Evolutionary conservation across 2,888 invertebrate species (phyloP), one percentile per base, ranked within the genome.

Genomic region (Drosophila kambysellisi): DNA sequence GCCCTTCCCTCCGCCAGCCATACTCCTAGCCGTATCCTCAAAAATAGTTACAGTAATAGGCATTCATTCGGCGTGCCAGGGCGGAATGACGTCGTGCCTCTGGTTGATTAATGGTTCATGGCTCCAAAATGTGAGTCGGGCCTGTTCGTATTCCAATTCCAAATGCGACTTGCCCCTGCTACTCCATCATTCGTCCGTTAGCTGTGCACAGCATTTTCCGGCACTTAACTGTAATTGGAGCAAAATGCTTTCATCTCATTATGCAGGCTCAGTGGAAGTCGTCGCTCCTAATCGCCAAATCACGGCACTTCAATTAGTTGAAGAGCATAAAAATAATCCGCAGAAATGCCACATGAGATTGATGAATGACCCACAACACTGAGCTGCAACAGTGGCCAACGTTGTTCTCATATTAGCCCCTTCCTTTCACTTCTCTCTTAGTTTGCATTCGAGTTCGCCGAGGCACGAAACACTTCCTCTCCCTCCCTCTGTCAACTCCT

Each of bases 151-250:
- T 71, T 70, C 39, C 54, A 15, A 29, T 25, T 48, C 32, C 52
- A 20, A 48, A 39, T 64, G 8, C 54, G 17, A 41, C 39, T 65
- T 8, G 33, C 56, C 48, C 48, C 52, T 39, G 39, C 64, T 74
- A 68, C 64, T 88, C 74, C 71, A 81, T 78, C 83, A 76, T 68
- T 76, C 68, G 60, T 65, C 37, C 65, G 69, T 74, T 73, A 71
- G 83, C 69, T 78, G 87, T 72, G 72, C 76, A 79, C 76, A 87
- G 75, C 75, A 70, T 83, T 89, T 89, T 86, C 91, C 86, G 91
- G 86, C 89, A 91, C 90, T 89, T 89, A 74, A 64, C 52, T 53
- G 78, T 88, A 89, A 89, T 91, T 88, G 88, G 79, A 77, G 90
- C 78, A 88, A 80, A 82, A 79, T 69, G 80, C 79, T 77, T 81